phyloP scores from a whole-genome alignment of 2,113 vertebrate species.

The Motacilla alba region DNA sequence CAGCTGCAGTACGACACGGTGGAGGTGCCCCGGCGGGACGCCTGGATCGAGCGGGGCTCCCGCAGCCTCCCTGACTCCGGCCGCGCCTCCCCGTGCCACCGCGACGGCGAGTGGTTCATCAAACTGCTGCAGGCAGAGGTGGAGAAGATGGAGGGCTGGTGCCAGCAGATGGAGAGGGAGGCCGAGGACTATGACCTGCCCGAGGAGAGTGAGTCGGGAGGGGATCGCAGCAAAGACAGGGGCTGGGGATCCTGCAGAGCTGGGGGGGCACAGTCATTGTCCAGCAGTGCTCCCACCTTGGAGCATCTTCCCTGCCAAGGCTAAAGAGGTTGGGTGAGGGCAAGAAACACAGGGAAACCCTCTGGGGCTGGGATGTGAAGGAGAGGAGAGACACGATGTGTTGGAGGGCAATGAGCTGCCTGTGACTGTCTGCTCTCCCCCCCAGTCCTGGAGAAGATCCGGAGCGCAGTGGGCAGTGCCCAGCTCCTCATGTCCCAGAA shows the following conservation, averaged over 20 bases:
- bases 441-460: slow-evolving; percentile 93
- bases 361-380: not conserved
- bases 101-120: slow-evolving; percentile 95
- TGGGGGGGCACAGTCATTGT: not conserved
- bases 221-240: fast-evolving
- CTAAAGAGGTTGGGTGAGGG: not conserved
- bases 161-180: slow-evolving; percentile 96
- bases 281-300: not conserved
- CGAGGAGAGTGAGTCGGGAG: slow-evolving; percentile 85
- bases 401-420: not conserved
- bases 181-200: slow-evolving; percentile 94
- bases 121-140: slow-evolving; percentile 93
- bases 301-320: not conserved
- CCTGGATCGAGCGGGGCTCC: slow-evolving; percentile 86
- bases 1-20: slow-evolving; percentile 87
- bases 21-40: slow-evolving; percentile 80
- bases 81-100: slow-evolving; percentile 90
- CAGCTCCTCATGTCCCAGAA: slow-evolving; percentile 99
- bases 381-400: not conserved
- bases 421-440: not conserved
- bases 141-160: slow-evolving; percentile 98
- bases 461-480: slow-evolving; percentile 91
- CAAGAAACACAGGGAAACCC: fast-evolving
- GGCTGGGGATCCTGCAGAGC: not conserved
- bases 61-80: slow-evolving; percentile 94